These are phyloP conservation scores for Bujurquina vittata DNA, from an alignment of 2,113 vertebrate genomes.

Conservation along the genomic window DNA sequence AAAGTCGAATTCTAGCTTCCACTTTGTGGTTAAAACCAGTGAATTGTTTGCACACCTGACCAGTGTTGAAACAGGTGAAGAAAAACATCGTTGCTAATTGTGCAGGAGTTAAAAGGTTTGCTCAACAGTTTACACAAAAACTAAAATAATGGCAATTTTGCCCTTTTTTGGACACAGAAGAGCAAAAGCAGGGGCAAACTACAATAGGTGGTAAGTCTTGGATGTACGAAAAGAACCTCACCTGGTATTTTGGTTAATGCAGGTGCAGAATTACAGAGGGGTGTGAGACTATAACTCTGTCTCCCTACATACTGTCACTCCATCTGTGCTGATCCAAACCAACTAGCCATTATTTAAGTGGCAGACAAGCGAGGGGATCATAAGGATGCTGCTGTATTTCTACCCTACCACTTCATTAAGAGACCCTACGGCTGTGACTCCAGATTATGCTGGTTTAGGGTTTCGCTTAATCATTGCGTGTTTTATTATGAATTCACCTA, in stretches of 20 bases:
- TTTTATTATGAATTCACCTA: not conserved
- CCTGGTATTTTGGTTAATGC: not conserved
- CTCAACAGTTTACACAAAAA: not conserved
- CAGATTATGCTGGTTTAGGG: not conserved
- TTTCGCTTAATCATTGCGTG: not conserved
- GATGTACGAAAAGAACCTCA: not conserved
- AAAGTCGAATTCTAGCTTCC: constrained; percentile 40
- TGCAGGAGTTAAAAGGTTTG: not conserved
- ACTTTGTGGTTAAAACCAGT: constrained; percentile 21
- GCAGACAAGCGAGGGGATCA: not conserved
- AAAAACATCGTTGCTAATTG: not conserved
- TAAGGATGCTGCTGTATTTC: not conserved
- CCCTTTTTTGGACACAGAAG: not conserved
- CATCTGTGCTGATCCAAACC: not conserved
- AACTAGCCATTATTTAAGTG: not conserved
- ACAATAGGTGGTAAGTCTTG: not conserved
- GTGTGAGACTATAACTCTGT: not conserved
- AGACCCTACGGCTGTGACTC: not conserved
- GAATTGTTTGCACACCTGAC: not conserved
- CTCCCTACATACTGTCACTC: not conserved
- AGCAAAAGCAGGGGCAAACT: not conserved
- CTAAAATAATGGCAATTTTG: not conserved
- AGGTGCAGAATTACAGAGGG: not conserved
- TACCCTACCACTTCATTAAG: not conserved
- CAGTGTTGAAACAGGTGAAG: not conserved